Percentiles rank a stretch among this genome's conserved stretches.
Conservation (phyloP, 2,113 vertebrate species). For the Sprattus sprattus region DNA sequence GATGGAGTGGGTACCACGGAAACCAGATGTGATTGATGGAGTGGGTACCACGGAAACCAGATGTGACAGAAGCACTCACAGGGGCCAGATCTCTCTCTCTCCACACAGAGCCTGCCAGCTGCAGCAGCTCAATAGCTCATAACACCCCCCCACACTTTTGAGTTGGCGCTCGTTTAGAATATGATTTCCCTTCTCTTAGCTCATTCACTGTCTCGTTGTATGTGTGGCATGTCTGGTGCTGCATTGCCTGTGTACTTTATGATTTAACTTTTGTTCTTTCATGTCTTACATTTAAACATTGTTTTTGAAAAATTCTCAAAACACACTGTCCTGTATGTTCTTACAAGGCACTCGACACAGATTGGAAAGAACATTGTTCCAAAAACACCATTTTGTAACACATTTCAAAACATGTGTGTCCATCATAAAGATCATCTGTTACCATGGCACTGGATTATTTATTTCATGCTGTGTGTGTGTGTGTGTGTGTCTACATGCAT, state of each 20-base stretch:
- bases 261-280: conserved; percentile 33
- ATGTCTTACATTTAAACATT: conserved; percentile 46
- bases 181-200: neutral
- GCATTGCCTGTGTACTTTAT: conserved; percentile 18
- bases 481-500: conserved; percentile 35
- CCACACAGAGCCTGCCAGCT: neutral
- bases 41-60: neutral
- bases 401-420: neutral
- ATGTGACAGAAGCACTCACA: conserved; percentile 20
- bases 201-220: neutral
- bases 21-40: too few relatives aligned
- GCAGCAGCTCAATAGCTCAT: neutral
- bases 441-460: neutral
- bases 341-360: neutral
- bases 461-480: neutral
- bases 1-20: neutral
- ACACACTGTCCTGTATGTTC: neutral
- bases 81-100: conserved; percentile 14
- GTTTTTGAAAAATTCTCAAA: conserved; percentile 30
- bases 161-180: neutral
- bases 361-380: neutral
- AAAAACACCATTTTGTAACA: neutral
- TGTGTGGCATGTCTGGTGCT: conserved; percentile 1
- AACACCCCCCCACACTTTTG: neutral
- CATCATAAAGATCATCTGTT: neutral